Conservation (phyloP, 2,797 vertebrate species). For the Phoeniculus purpureus region DNA sequence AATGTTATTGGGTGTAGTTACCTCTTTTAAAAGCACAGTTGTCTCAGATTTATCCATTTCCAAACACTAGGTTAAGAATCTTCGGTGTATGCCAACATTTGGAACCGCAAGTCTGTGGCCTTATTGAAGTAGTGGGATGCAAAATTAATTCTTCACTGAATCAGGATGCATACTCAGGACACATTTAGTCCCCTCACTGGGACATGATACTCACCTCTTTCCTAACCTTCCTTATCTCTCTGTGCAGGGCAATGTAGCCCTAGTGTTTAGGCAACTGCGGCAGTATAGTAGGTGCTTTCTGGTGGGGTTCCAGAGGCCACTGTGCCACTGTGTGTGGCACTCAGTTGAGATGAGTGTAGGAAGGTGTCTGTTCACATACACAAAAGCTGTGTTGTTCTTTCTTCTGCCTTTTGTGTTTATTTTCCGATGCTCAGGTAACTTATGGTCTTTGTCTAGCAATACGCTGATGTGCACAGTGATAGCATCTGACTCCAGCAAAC, state of each 20-base stretch:
- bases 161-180: neutral
- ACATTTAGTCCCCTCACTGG: neutral
- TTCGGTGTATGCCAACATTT: neutral
- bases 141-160: neutral
- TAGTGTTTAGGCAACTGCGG: neutral
- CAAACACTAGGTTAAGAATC: neutral
- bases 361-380: neutral
- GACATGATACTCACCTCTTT: neutral
- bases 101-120: neutral
- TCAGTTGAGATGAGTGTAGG: neutral
- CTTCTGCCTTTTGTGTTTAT: neutral
- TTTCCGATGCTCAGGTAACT: neutral
- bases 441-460: constrained; percentile 15
- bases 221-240: neutral
- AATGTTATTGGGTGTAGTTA: neutral
- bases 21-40: neutral
- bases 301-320: neutral
- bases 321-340: rapidly evolving
- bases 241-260: neutral
- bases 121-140: neutral
- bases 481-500: neutral
- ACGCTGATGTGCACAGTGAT: neutral
- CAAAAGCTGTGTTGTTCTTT: too few species aligned
- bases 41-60: neutral
- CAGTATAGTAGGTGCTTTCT: rapidly evolving